phyloP scores from a whole-genome alignment of 2,797 vertebrate genomes.

The Parauchenoglanis punctatus region DNA sequence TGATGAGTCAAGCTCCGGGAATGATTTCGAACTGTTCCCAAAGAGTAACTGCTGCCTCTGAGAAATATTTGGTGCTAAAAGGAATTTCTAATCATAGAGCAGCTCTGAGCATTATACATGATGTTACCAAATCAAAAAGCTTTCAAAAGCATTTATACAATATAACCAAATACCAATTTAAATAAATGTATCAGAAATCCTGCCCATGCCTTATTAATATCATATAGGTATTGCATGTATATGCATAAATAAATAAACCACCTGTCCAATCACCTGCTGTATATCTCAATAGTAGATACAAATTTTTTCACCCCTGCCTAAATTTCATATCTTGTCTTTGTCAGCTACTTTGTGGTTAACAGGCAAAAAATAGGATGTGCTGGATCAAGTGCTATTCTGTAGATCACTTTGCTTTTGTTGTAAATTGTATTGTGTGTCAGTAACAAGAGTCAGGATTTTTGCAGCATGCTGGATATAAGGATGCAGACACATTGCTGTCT shows the following conservation, averaged over 20 bases:
- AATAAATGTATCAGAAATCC: background rate
- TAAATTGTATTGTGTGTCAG: background rate
- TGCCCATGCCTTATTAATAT: background rate
- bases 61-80: background rate
- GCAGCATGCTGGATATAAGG: background rate
- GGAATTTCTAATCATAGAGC: background rate
- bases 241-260: background rate
- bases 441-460: background rate
- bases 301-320: background rate
- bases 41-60: background rate
- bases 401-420: background rate
- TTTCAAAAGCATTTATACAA: no score
- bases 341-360: background rate
- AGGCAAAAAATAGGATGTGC: background rate
- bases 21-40: background rate
- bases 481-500: background rate
- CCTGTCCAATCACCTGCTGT: background rate
- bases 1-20: background rate
- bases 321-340: background rate
- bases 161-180: background rate
- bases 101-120: background rate
- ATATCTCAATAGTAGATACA: background rate
- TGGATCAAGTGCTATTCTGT: background rate
- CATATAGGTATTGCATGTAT: background rate
- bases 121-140: background rate